A percentile compares a stretch with the other conserved stretches of the same genome.
These are phyloP conservation scores for Rhombomys opimus DNA, from an alignment of 2,113 vertebrate species.

Conservation along the genomic window DNA sequence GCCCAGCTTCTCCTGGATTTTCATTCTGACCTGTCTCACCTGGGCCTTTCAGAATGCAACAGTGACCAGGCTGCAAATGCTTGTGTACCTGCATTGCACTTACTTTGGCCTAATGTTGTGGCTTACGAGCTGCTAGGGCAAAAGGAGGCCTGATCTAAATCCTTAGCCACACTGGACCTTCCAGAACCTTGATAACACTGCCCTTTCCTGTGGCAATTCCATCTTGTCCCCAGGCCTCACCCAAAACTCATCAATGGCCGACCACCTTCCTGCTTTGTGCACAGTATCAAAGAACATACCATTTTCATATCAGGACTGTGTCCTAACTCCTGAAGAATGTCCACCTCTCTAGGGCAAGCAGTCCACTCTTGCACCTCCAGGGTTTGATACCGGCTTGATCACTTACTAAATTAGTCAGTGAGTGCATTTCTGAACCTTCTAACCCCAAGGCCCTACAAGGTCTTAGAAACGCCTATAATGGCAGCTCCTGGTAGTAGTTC, in stretches of 20 bases:
- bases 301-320: accelerated
- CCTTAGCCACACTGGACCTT: not conserved
- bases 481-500: not conserved
- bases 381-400: not conserved
- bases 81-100: not conserved
- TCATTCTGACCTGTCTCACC: not conserved
- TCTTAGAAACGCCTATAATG: not conserved
- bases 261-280: not conserved
- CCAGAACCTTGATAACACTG: not conserved
- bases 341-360: not conserved
- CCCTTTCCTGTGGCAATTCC: not conserved
- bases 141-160: not conserved
- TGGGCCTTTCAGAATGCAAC: not conserved
- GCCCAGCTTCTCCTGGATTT: not conserved
- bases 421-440: not conserved
- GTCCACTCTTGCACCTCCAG: not conserved
- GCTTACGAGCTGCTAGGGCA: not conserved
- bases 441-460: not conserved
- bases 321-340: not conserved
- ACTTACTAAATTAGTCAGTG: not conserved
- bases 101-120: not conserved
- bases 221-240: not conserved
- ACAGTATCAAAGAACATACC: accelerated
- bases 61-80: not conserved
- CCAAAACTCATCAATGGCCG: not conserved